Evolutionary conservation across 2,113 vertebrate species (phyloP).

Genomic region (Austrofundulus limnaeus): DNA sequence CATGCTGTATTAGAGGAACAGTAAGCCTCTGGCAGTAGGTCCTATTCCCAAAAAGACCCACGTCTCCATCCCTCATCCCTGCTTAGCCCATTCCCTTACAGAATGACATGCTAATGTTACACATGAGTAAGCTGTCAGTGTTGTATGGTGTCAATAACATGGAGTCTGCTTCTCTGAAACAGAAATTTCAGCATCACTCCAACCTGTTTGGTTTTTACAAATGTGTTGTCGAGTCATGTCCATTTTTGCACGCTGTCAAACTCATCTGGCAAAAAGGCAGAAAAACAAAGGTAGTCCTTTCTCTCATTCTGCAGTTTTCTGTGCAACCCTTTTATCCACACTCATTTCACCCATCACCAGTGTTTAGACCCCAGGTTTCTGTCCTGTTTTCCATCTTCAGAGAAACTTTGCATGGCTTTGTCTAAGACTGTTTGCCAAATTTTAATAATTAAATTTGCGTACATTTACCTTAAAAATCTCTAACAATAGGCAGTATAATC

Average conservation of each 20-base stretch:
- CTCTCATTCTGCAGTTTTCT: background rate
- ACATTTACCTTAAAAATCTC: no score
- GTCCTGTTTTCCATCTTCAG: background rate
- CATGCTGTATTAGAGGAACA: slow-evolving; percentile 61
- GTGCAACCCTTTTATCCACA: background rate
- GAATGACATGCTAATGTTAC: slow-evolving; percentile 31
- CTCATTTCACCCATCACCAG: no score
- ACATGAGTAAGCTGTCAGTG: slow-evolving; percentile 27
- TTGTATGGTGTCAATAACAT: slow-evolving; percentile 33
- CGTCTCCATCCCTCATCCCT: slow-evolving; percentile 44
- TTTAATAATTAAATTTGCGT: no score
- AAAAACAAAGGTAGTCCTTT: background rate
- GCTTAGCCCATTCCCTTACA: slow-evolving; percentile 23
- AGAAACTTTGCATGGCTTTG: background rate
- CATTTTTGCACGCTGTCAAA: background rate
- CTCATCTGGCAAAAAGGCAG: background rate
- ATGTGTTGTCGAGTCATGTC: background rate
- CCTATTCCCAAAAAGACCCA: slow-evolving; percentile 31
- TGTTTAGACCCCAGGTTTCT: background rate
- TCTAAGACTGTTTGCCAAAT: background rate
- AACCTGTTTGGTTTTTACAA: background rate
- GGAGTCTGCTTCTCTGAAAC: slow-evolving; percentile 8
- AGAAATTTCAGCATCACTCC: background rate
- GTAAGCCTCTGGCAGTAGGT: slow-evolving; percentile 47
- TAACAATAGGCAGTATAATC: no score